Evolutionary conservation across 2,113 vertebrate genomes (phyloP).

Genomic region (Callipepla californica): DNA sequence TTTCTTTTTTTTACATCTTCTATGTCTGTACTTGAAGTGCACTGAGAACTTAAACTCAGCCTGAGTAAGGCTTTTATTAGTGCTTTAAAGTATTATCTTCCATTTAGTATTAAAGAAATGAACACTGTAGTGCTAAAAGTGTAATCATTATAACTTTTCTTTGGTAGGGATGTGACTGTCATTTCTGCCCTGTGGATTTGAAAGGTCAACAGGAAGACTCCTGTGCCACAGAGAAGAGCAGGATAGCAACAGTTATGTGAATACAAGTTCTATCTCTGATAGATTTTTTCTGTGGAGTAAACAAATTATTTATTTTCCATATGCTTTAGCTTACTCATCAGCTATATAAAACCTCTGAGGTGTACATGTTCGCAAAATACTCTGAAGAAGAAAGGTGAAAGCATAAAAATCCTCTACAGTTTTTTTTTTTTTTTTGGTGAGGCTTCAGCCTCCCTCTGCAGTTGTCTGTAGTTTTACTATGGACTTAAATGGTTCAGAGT

Average conservation of each 20-base stretch:
- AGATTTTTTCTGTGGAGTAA: constrained; percentile 6
- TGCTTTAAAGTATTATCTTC: constrained; percentile 2
- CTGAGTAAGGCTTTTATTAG: background rate
- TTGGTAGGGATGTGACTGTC: background rate
- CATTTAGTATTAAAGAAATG: background rate
- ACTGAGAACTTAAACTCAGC: background rate
- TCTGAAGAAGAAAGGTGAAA: background rate
- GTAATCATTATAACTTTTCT: background rate
- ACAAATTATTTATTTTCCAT: constrained; percentile 17
- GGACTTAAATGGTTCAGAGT: background rate
- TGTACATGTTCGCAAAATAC: background rate
- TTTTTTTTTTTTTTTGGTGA: background rate
- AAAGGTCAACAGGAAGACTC: background rate
- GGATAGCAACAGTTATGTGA: background rate
- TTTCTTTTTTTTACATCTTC: background rate
- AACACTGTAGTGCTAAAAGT: background rate
- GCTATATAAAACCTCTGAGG: background rate
- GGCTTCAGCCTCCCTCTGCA: background rate
- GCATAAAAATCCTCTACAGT: background rate
- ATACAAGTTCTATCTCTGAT: background rate
- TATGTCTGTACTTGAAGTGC: background rate
- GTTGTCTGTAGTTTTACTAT: background rate
- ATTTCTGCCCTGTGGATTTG: background rate
- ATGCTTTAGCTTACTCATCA: background rate
- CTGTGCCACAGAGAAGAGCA: background rate